Evolutionary conservation across 2,797 vertebrate species (phyloP).

Genomic region (Microhierax caerulescens): DNA sequence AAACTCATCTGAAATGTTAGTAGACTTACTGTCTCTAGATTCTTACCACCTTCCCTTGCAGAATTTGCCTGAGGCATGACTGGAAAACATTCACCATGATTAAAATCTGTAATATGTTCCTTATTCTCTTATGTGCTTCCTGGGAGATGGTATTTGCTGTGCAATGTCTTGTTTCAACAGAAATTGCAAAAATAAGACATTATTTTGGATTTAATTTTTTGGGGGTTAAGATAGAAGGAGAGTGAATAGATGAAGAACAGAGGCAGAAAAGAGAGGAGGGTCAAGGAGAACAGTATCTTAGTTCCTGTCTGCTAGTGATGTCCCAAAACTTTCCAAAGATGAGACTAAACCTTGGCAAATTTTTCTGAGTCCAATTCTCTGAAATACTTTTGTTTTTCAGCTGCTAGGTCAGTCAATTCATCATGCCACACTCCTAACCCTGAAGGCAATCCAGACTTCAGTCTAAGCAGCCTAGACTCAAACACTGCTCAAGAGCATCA

Average conservation of each 20-base stretch:
- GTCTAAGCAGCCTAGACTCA: background rate
- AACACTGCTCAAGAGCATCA: background rate
- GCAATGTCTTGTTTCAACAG: background rate
- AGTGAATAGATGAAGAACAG: background rate
- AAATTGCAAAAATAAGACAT: background rate
- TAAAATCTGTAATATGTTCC: conserved; percentile 16
- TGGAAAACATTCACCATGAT: conserved; percentile 15
- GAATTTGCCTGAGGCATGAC: conserved; percentile 37
- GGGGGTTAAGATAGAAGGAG: background rate
- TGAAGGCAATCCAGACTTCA: background rate
- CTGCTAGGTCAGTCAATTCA: background rate
- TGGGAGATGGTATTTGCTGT: background rate
- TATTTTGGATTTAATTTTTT: background rate
- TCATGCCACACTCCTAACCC: background rate
- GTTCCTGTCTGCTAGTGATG: background rate
- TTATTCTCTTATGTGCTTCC: background rate
- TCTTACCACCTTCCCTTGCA: background rate
- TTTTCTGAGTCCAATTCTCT: background rate
- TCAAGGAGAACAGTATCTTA: background rate
- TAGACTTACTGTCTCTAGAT: conserved; percentile 50
- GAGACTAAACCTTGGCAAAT: background rate
- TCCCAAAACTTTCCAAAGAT: background rate
- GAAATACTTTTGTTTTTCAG: background rate
- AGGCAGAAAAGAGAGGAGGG: background rate
- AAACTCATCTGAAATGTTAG: conserved; percentile 48